phyloP scores from a whole-genome alignment of 2,113 vertebrate species.

The Oxygymnocypris stewartii region DNA sequence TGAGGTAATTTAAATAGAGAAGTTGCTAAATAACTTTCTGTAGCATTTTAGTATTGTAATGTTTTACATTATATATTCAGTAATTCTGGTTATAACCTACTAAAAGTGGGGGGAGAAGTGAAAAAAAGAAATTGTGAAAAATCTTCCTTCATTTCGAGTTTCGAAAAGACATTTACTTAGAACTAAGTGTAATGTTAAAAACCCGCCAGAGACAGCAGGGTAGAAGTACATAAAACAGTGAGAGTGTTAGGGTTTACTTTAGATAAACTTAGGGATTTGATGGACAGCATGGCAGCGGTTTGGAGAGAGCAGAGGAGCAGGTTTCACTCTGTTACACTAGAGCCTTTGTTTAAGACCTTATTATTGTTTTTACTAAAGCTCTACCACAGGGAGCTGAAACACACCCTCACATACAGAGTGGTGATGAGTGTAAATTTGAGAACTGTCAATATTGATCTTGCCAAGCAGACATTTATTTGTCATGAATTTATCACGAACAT shows the following conservation, averaged over 20 bases:
- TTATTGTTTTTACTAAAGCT: constrained; percentile 55
- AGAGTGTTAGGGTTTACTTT: not conserved
- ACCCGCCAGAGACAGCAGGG: not conserved
- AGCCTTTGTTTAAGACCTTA: constrained; percentile 57
- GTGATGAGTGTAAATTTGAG: constrained; percentile 43
- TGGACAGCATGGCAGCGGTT: constrained; percentile 43
- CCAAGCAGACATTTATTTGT: constrained; percentile 41
- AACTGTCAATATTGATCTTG: constrained; percentile 52
- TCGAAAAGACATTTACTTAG: not conserved
- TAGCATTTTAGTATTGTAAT: not conserved
- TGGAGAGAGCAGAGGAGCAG: constrained; percentile 44
- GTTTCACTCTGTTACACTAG: constrained; percentile 52
- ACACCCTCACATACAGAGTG: constrained; percentile 37
- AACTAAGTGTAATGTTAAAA: not conserved
- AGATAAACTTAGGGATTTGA: constrained; percentile 35
- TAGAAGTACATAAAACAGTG: not conserved
- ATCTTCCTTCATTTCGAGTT: not conserved
- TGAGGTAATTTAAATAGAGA: not conserved
- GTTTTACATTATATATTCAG: too few species aligned
- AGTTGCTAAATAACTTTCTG: not conserved
- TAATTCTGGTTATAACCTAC: too few species aligned
- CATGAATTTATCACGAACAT: not conserved
- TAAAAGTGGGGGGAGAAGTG: too few species aligned
- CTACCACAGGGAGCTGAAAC: constrained; percentile 35
- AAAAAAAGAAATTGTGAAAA: not conserved